Evolutionary conservation across 2,797 vertebrate species (phyloP).

Genomic region (Crax fasciolata): DNA sequence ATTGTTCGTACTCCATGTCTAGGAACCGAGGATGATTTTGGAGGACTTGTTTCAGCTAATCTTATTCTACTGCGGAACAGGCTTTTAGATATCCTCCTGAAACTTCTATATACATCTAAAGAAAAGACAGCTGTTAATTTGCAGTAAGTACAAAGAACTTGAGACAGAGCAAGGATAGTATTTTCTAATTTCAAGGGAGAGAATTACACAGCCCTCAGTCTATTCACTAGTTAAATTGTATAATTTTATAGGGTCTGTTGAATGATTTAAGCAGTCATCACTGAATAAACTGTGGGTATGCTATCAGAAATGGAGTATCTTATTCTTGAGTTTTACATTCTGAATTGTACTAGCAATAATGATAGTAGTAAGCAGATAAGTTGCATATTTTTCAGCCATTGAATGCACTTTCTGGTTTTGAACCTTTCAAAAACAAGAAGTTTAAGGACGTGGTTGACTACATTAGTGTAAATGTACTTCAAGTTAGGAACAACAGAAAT

Average conservation of each 20-base stretch:
- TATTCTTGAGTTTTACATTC: neutral
- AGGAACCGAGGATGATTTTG: slow-evolving; percentile 95
- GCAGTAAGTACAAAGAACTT: slow-evolving; percentile 87
- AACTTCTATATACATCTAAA: slow-evolving; percentile 93
- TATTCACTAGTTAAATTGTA: neutral
- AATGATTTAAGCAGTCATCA: neutral
- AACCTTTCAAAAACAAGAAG: neutral
- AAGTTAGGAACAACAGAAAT: neutral
- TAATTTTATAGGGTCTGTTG: neutral
- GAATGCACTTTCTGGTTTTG: neutral
- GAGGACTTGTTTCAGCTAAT: slow-evolving; percentile 94
- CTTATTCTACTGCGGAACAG: slow-evolving; percentile 95
- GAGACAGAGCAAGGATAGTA: neutral
- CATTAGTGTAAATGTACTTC: neutral
- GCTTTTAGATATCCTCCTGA: slow-evolving; percentile 94
- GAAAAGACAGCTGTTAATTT: slow-evolving; percentile 94
- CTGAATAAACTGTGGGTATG: neutral
- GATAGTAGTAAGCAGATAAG: neutral
- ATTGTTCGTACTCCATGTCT: neutral
- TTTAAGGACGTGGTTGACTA: neutral
- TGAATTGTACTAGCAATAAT: neutral
- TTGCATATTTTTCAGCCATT: neutral
- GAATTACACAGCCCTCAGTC: neutral
- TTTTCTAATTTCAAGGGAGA: neutral
- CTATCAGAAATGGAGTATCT: neutral